Evolutionary conservation across 2,797 vertebrate genomes (phyloP), one percentile per base, ranked within the genome.

Genomic region (Myotis vivesi): DNA sequence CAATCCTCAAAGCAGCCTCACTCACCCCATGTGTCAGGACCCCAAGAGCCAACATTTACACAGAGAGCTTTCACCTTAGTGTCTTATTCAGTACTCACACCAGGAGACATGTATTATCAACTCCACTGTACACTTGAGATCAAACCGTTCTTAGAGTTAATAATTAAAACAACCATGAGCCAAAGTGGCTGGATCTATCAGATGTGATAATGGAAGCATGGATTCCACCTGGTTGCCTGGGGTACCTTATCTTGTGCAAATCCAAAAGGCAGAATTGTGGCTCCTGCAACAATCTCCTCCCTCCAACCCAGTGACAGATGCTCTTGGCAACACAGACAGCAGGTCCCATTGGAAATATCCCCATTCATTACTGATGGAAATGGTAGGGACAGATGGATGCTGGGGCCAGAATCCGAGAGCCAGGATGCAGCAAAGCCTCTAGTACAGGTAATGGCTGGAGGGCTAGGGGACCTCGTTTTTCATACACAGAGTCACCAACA

Each of bases 191-290:
- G 64, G 66, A 44, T 85, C 87, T 33, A 57, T 66, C 30, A 5
- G 51, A 57, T 79, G 81, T 88, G 94, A 97, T 94, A 59, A 95
- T 15, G 59, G 51, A 81, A 92, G 23, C 9, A 57, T 6, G 81
- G 28, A 87, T 15, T 62, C 83, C 28, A 55, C 38, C 79, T 25
- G 44, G 64, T 91, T 44, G 68, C 96, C 1, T 25, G 64, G 94
- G 59, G 94, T 6, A 36, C 62, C 66, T 57, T 96, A 92, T 92
- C 90, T 93, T 90, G 95, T 91, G 89, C 59, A 97, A 68, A 93
- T 10, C 41, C 87, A 41, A 94, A 90, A 87, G 51, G 71, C 57
- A 85, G 93, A 51, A 69, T 3, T 1, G 12, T 44, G 79, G 84
- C 72, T 68, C 28, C 49, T 36, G 55, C 69, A n/a, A 46, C 59